Percentiles rank a stretch among this genome's conserved stretches.
Conservation (phyloP, 2,888 invertebrate genomes). For the Trissoscelio sp. region DNA sequence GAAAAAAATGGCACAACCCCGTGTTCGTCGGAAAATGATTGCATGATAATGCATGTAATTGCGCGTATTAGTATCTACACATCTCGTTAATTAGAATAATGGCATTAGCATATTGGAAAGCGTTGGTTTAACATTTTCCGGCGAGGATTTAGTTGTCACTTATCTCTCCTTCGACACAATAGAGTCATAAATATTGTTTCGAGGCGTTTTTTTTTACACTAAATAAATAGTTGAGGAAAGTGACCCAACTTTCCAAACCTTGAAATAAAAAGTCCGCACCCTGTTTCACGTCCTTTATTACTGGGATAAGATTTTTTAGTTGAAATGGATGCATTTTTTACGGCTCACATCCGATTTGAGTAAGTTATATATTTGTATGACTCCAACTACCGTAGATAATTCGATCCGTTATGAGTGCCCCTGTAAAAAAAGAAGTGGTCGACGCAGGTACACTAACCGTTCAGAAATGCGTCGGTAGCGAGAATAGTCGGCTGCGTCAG, state of each 20-base stretch:
- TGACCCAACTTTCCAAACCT: constrained; percentile 45
- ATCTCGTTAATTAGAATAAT: constrained; percentile 43
- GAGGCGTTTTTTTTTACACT: constrained; percentile 24
- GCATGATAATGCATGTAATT: constrained; percentile 56
- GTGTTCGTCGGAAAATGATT: constrained; percentile 35
- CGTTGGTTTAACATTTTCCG: constrained; percentile 11
- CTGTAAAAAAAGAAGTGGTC: constrained; percentile 39
- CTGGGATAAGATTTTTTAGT: constrained; percentile 12
- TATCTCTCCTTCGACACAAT: constrained; percentile 25
- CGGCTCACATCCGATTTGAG: constrained; percentile 24
- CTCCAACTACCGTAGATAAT: constrained; percentile 62
- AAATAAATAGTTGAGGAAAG: constrained; percentile 13
- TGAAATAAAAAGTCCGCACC: constrained; percentile 43
- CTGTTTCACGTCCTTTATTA: not conserved
- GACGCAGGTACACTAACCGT: constrained; percentile 50
- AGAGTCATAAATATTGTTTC: constrained; percentile 25
- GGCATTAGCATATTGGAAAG: constrained; percentile 46
- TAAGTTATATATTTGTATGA: constrained; percentile 51
- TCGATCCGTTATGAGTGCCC: constrained; percentile 50
- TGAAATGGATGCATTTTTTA: constrained; percentile 41
- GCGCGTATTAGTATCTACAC: constrained; percentile 27
- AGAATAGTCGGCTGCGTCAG: constrained; percentile 30
- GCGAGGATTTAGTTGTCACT: not conserved
- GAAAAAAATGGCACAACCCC: constrained; percentile 10
- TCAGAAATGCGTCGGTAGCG: constrained; percentile 50